phyloP scores from a whole-genome alignment of 2,888 invertebrate species.

The Polylopha cassiicola region DNA sequence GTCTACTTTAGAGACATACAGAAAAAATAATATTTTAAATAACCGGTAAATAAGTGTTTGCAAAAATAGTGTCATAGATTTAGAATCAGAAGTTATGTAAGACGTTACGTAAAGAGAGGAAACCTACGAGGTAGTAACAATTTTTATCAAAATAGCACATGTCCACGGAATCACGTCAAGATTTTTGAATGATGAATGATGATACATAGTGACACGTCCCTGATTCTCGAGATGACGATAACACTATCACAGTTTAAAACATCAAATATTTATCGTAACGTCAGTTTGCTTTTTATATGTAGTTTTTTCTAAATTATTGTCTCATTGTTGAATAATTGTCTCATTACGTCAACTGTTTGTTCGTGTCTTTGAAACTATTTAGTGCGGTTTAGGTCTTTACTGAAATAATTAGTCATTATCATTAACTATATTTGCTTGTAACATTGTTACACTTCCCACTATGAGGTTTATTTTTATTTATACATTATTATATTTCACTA shows the following conservation, averaged over 20 bases:
- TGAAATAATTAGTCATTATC: constrained; percentile 12
- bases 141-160: constrained; percentile 49
- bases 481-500: no score
- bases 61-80: constrained; percentile 8
- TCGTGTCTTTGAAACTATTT: constrained; percentile 5
- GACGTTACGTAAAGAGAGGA: constrained; percentile 29
- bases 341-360: constrained; percentile 9
- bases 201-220: constrained; percentile 50
- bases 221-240: constrained; percentile 48
- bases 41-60: no score
- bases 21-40: no score
- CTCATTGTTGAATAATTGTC: constrained; percentile 4
- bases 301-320: constrained; percentile 1
- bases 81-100: constrained; percentile 8
- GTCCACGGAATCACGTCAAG: constrained; percentile 49
- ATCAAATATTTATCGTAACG: constrained; percentile 26
- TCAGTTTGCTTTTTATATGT: constrained; percentile 16
- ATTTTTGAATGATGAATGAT: constrained; percentile 63
- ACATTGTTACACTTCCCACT: not conserved
- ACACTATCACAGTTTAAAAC: constrained; percentile 32
- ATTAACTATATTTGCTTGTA: not conserved
- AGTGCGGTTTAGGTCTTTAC: not conserved
- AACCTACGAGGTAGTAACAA: constrained; percentile 34
- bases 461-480: no score
- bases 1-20: no score